Percentiles rank a stretch among this genome's conserved stretches.
These are phyloP conservation scores for Drepana falcataria DNA, from an alignment of 2,888 invertebrate species.

Conservation along the genomic window DNA sequence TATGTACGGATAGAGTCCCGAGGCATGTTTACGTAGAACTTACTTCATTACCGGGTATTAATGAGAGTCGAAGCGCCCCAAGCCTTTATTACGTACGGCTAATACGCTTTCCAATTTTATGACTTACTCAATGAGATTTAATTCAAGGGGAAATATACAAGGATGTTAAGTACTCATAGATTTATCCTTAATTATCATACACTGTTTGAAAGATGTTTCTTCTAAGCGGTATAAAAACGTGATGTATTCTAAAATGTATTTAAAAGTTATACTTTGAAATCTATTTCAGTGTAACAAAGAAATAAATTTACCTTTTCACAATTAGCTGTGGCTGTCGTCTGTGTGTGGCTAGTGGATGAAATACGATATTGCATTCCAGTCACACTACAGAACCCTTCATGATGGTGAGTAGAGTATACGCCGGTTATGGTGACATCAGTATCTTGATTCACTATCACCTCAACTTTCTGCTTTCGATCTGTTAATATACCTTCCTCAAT, in stretches of 20 bases:
- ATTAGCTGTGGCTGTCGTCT: slow-evolving; percentile 90
- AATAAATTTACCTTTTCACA: slow-evolving; percentile 77
- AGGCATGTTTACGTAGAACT: slow-evolving; percentile 71
- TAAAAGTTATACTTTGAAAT: no score
- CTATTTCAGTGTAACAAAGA: no score
- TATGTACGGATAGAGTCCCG: slow-evolving; percentile 56
- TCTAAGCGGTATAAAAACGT: no score
- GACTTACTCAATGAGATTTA: slow-evolving; percentile 25
- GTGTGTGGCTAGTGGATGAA: slow-evolving; percentile 90
- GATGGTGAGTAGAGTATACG: slow-evolving; percentile 89
- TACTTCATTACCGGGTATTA: slow-evolving; percentile 70
- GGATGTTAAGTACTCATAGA: no score
- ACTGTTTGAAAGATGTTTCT: no score
- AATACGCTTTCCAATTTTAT: slow-evolving; percentile 43
- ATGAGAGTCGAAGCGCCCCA: slow-evolving; percentile 54
- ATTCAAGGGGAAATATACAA: slow-evolving; percentile 12
- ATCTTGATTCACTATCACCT: slow-evolving; percentile 90
- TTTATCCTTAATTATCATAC: no score
- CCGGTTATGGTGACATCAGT: slow-evolving; percentile 93
- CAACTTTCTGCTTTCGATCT: slow-evolving; percentile 80
- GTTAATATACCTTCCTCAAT: slow-evolving; percentile 44
- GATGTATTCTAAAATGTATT: no score
- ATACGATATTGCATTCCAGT: slow-evolving; percentile 92
- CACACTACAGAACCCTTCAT: slow-evolving; percentile 91
- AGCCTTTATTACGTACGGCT: slow-evolving; percentile 47